Evolutionary conservation across 2,113 vertebrate species (phyloP), one percentile per base, ranked within the genome.

Genomic region (Recurvirostra avosetta): DNA sequence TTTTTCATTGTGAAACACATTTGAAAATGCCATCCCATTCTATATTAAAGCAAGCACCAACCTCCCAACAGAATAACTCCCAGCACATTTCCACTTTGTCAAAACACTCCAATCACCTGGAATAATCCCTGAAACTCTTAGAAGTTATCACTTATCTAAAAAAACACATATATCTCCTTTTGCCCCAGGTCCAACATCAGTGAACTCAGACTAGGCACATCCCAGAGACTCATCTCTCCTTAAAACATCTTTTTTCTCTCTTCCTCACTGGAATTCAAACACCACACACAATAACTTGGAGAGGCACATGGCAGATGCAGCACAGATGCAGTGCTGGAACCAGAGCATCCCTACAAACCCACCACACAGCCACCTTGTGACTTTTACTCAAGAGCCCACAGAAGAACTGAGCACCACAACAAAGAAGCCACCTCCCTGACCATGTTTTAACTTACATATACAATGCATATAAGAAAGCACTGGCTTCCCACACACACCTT

Each of bases 261-360:
- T 9, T 27, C 16, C 36, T 61, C 4, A 6, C 23, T 2, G 0
- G 21, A 41, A 52, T 30, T 38, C 20, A 45, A 45, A 10, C 30
- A 11, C 1, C 14, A 2, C 2, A 1, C 13, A 6, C 0, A 1
- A 53, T 1, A n/a, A 72, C 8, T 45, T 6, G 4, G 27, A 47
- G 14, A 19, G 76, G 11, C 32, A 22, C 1, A 0, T 0, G 4
- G 38, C 14, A 62, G 21, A 27, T 5, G 8, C 52, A 13, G 18
- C 40, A 29, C 18, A 12, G 12, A 53, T 1, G 1, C 26, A 55
- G 15, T 8, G 0, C 38, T 12, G 3, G 38, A 17, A 53, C 13
- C 26, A 34, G 13, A 53, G 5, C 8, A 16, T 5, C 34, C 10
- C 30, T 15, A 1, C 17, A 7, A 20, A 30, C 4, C 26, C 41